Evolutionary conservation across 2,888 invertebrate genomes (phyloP).

Genomic region (Drosophila phalerata): DNA sequence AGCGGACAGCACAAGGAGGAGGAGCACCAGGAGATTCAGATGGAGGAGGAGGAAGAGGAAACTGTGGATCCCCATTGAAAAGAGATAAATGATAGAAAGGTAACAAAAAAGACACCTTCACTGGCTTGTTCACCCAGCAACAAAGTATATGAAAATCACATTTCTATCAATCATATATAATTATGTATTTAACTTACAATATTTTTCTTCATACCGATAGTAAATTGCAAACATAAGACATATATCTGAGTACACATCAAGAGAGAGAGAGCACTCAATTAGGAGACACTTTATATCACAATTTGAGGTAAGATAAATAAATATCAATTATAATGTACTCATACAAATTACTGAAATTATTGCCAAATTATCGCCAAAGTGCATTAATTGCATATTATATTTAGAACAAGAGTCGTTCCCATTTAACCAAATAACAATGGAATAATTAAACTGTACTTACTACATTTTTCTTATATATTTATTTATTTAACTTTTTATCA

Average conservation of each 20-base stretch:
- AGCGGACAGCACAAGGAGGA: not conserved
- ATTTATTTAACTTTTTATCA: too few relatives aligned
- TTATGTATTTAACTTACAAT: not conserved
- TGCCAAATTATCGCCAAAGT: too few relatives aligned
- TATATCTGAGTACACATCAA: not conserved
- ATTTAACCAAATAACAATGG: too few relatives aligned
- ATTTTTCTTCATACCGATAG: not conserved
- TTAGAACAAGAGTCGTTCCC: too few relatives aligned
- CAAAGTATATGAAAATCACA: not conserved
- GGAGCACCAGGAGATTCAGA: not conserved
- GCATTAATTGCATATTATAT: too few relatives aligned
- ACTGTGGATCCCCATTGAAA: not conserved
- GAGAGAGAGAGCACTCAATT: not conserved
- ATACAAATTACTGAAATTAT: too few relatives aligned
- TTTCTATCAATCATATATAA: not conserved
- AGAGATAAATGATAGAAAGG: conserved; percentile 3
- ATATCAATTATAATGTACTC: too few relatives aligned
- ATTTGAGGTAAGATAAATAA: not conserved
- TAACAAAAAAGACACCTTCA: not conserved
- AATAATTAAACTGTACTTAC: too few relatives aligned
- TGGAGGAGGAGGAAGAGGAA: not conserved
- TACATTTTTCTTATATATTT: too few relatives aligned
- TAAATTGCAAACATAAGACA: not conserved
- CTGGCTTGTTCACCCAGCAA: not conserved
- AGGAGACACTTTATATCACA: not conserved